A percentile compares a stretch with the other conserved stretches of the same genome.
These are phyloP conservation scores for Myotis davidii DNA, from an alignment of 2,113 vertebrate genomes.

Conservation along the genomic window DNA sequence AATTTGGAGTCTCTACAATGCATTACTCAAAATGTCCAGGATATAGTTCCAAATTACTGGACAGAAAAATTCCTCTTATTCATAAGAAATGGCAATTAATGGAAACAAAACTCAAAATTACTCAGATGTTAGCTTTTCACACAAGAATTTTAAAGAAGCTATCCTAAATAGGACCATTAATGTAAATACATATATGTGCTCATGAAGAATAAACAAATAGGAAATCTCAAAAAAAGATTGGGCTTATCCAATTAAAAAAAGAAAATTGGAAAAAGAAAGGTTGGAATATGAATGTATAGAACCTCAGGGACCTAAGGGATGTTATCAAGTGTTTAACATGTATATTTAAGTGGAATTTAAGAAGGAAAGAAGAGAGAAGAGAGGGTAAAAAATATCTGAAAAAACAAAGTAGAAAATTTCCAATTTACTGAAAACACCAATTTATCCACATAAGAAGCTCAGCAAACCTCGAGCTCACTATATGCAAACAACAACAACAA, in stretches of 20 bases:
- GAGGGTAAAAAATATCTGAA: background rate
- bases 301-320: background rate
- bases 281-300: background rate
- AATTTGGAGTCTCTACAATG: background rate
- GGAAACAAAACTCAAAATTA: background rate
- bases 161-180: background rate
- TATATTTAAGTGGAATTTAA: background rate
- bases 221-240: slow-evolving; percentile 11
- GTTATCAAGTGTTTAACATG: background rate
- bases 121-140: background rate
- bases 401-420: background rate
- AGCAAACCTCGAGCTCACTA: background rate
- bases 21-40: slow-evolving; percentile 11
- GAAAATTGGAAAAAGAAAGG: background rate
- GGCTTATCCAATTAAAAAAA: background rate
- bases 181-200: background rate
- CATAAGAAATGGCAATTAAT: slow-evolving; percentile 1
- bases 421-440: background rate
- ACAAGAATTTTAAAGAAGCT: background rate
- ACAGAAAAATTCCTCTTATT: background rate
- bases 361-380: background rate
- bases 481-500: background rate
- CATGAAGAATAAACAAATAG: background rate
- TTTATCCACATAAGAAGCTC: background rate
- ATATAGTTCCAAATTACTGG: background rate